Evolutionary conservation across 2,888 invertebrate species (phyloP).

Genomic region (Torymus tubicola): DNA sequence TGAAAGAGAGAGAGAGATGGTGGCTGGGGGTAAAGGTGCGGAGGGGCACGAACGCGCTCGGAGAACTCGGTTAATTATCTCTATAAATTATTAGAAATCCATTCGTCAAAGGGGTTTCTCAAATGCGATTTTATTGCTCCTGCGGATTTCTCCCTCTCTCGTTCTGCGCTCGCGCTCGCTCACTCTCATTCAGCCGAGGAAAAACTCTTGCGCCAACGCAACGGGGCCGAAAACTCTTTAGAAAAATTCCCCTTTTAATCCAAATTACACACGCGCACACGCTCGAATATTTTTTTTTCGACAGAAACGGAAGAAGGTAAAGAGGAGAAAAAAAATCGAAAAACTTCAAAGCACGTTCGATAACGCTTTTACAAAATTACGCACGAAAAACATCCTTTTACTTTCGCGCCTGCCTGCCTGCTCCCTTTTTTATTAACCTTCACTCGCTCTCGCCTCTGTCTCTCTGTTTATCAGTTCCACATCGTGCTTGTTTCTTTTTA

Average conservation of each 20-base stretch:
- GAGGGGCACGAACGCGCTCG: no score
- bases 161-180: background rate
- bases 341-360: constrained; percentile 43
- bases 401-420: constrained; percentile 48
- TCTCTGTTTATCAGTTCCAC: constrained; percentile 40
- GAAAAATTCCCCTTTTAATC: constrained; percentile 32
- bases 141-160: background rate
- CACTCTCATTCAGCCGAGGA: constrained; percentile 19
- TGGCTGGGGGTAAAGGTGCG: constrained; percentile 14
- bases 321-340: background rate
- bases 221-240: constrained; percentile 31
- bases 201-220: constrained; percentile 20
- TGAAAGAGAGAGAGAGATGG: constrained; percentile 21
- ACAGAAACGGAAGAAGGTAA: background rate
- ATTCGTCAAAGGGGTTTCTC: constrained; percentile 63
- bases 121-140: constrained; percentile 50
- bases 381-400: constrained; percentile 44
- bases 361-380: constrained; percentile 52
- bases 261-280: constrained; percentile 24
- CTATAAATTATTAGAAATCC: constrained; percentile 71
- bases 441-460: background rate
- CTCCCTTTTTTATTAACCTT: constrained; percentile 31
- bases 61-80: constrained; percentile 70
- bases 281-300: constrained; percentile 8
- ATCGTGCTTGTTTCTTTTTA: constrained; percentile 13